These are phyloP conservation scores for Nipponacmea schrenckii DNA, from an alignment of 2,888 invertebrate species.

Conservation along the genomic window DNA sequence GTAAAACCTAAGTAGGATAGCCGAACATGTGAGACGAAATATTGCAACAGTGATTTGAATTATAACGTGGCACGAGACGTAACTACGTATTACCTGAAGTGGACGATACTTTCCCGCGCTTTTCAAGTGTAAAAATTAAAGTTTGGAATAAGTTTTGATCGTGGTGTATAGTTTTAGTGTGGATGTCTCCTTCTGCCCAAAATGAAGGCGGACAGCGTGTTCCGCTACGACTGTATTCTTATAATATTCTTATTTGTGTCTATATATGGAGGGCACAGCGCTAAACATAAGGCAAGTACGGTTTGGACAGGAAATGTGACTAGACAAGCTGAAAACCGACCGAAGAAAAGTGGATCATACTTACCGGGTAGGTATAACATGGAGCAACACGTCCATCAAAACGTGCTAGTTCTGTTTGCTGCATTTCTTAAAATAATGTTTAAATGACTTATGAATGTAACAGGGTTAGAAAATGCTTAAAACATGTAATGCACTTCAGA, in stretches of 20 bases:
- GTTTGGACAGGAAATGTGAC: background rate
- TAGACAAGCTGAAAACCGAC: background rate
- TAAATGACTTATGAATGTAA: too few species aligned
- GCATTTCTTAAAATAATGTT: too few species aligned
- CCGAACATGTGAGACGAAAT: background rate
- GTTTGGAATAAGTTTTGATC: background rate
- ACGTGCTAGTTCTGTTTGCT: too few species aligned
- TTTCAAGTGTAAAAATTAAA: conserved; percentile 6
- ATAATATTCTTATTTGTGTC: background rate
- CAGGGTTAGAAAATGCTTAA: too few species aligned
- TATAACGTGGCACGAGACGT: background rate
- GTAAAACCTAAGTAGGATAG: too few species aligned
- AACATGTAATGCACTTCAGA: too few species aligned
- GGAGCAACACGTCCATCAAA: too few species aligned
- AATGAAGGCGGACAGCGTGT: background rate
- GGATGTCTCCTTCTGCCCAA: conserved; percentile 2
- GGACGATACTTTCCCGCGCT: background rate
- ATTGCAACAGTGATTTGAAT: background rate
- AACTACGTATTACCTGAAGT: background rate
- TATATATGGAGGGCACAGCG: conserved; percentile 2
- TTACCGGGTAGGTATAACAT: background rate
- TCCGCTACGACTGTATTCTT: background rate
- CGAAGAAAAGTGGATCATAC: background rate
- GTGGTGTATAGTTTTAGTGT: background rate
- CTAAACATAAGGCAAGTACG: background rate